Evolutionary conservation across 2,113 vertebrate species (phyloP).

Genomic region (Piprites chloris): DNA sequence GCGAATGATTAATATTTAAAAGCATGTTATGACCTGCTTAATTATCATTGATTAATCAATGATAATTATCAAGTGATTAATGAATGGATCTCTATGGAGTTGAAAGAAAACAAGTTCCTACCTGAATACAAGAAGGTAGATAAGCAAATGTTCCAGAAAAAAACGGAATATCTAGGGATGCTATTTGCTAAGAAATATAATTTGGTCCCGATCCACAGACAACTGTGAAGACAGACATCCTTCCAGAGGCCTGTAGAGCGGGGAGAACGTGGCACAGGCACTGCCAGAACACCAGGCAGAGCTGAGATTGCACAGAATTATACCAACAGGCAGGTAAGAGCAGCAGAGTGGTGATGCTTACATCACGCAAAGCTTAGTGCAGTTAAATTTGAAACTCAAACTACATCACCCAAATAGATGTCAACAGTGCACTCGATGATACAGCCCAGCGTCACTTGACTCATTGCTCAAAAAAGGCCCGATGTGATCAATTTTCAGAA

Average conservation of each 20-base stretch:
- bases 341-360: not conserved
- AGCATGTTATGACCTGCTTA: not conserved
- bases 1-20: constrained; percentile 15
- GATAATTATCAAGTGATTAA: constrained; percentile 18
- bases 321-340: not conserved
- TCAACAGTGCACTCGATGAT: not conserved
- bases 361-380: not conserved
- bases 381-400: not conserved
- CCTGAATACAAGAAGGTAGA: not conserved
- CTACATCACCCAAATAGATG: not conserved
- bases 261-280: not conserved
- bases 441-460: not conserved
- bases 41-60: constrained; percentile 22
- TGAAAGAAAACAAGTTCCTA: not conserved
- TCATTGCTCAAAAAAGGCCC: not conserved
- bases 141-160: not conserved
- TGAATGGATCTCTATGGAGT: not conserved
- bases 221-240: not conserved
- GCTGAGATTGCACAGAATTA: not conserved
- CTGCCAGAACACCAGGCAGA: not conserved
- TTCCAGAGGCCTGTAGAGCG: not conserved
- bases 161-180: not conserved
- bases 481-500: not conserved
- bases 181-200: not conserved
- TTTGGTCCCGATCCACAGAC: not conserved